Evolutionary conservation across 2,888 invertebrate species (phyloP).

Genomic region (Gastracanthus pulcherrimus): DNA sequence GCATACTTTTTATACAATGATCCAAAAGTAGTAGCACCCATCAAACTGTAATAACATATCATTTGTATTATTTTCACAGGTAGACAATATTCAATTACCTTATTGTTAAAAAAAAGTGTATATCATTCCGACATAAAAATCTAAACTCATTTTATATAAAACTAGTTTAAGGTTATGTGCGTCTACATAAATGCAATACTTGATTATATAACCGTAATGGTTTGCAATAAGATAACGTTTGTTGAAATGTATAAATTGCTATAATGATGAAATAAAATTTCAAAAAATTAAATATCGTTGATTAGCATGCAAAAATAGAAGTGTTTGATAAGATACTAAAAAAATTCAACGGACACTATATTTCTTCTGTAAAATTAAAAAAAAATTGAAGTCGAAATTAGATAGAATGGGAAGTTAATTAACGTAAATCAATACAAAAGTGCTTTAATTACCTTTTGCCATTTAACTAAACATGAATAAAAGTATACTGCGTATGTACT

Average conservation of each 20-base stretch:
- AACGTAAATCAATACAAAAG: neutral
- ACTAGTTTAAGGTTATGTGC: neutral
- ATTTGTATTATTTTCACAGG: neutral
- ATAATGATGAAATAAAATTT: neutral
- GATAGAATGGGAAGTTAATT: neutral
- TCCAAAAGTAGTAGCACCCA: slow-evolving; percentile 64
- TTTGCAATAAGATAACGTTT: neutral
- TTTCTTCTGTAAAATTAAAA: neutral
- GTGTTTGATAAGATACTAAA: neutral
- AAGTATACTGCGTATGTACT: neutral
- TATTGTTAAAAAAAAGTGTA: too few relatives aligned
- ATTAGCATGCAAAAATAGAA: neutral
- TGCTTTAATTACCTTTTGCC: neutral
- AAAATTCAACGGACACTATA: neutral
- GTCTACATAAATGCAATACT: neutral
- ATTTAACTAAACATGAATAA: neutral
- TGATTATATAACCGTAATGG: neutral
- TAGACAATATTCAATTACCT: too few relatives aligned
- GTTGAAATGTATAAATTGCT: neutral
- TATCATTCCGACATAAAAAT: neutral
- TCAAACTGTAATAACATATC: slow-evolving; percentile 57
- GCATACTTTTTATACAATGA: slow-evolving; percentile 82
- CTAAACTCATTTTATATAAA: neutral
- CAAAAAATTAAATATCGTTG: neutral
- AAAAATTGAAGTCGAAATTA: neutral